Evolutionary conservation across 1,140 invertebrate genomes (phyloP), one percentile per base, ranked within the genome.

Genomic region (Coelopa frigida): DNA sequence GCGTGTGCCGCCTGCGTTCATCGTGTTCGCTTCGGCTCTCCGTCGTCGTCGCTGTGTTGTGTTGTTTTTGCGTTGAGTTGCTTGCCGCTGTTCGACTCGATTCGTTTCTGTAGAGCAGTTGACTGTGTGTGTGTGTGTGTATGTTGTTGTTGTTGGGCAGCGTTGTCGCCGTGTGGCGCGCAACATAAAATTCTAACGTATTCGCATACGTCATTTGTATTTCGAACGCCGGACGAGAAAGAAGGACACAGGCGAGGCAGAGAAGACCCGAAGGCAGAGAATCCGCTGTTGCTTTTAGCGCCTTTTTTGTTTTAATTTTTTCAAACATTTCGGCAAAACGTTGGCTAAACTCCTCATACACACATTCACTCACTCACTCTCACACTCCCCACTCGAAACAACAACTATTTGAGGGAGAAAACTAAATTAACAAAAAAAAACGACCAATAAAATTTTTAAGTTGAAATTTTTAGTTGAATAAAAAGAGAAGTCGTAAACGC

Each of bases 251-350:
- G 51, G 52, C 21, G 32, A 14, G 63, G 56, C 60, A 55, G 54
- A 56, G 31, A 55, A 39, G 21, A 63, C 57, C 54, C n/a, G n/a
- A n/a, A n/a, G n/a, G n/a, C n/a, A n/a, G n/a, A n/a, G n/a, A n/a
- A n/a, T n/a, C n/a, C n/a, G n/a, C n/a, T 60, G 58, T 61, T 63
- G 60, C 60, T 59, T 60, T 59, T 57, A 63, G 60, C 60, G 61
- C 61, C 56, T 63, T 64, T 63, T 64, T 64, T 61, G 55, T 62
- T 61, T 63, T 33, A 63, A 61, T 64, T 63, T 53, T 55, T 58
- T 53, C 35, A 44, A 44, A 44, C 42, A 51, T 42, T 61, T 45
- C 59, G 55, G 60, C 42, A 44, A 32, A 44, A 33, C 27, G 27
- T 29, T 29, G 27, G 27, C 27, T 29, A 8, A 29, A 29, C n/a